Evolutionary conservation across 2,888 invertebrate genomes (phyloP).

Genomic region (Amphipyra berbera): DNA sequence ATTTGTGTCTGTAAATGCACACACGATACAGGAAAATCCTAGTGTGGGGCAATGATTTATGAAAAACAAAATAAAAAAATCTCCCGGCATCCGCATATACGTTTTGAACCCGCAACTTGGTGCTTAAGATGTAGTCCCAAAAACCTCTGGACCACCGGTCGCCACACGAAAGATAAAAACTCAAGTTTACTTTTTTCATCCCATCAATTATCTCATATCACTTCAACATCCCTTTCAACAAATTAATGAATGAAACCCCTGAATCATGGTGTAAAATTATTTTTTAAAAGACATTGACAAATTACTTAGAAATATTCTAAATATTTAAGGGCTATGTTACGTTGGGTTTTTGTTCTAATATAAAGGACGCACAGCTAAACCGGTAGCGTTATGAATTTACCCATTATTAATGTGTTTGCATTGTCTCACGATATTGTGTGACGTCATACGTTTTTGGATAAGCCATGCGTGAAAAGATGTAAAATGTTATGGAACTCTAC

Average conservation of each 20-base stretch:
- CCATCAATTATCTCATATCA: background rate
- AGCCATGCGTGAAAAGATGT: too few relatives aligned
- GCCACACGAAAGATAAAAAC: background rate
- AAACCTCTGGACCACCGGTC: background rate
- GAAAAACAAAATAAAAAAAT: too few relatives aligned
- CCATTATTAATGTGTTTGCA: conserved; percentile 68
- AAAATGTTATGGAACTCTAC: too few relatives aligned
- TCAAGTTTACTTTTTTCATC: too few relatives aligned
- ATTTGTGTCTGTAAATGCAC: too few relatives aligned
- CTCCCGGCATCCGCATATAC: too few relatives aligned
- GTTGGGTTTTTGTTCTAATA: conserved; percentile 45
- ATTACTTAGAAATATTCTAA: conserved; percentile 51
- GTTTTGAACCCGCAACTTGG: too few relatives aligned
- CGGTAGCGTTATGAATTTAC: conserved; percentile 74
- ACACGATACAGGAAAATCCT: too few relatives aligned
- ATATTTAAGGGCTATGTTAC: conserved; percentile 41
- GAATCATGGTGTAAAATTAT: conserved; percentile 44
- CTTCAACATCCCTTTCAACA: background rate
- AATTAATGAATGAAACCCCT: conserved; percentile 29
- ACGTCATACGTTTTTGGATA: background rate
- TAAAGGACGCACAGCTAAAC: conserved; percentile 53
- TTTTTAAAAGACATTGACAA: conserved; percentile 57
- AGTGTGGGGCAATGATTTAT: too few relatives aligned
- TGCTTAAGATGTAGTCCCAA: too few relatives aligned
- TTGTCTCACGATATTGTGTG: conserved; percentile 37